Conservation (phyloP, 1,140 invertebrate genomes). For the Maniola jurtina region DNA sequence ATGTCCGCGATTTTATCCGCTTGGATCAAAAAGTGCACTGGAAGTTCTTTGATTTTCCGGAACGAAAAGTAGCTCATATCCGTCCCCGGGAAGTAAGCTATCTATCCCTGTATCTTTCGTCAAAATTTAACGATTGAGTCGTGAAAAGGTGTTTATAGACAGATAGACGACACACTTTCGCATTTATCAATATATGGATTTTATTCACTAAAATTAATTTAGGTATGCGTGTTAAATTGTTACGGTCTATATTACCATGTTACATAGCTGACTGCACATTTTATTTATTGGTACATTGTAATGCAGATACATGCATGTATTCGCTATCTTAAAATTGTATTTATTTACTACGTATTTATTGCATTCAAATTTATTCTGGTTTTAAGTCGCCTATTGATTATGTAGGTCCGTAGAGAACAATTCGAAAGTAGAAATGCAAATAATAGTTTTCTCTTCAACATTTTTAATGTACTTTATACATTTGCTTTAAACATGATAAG, state of each 20-base stretch:
- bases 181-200: neutral
- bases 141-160: no score
- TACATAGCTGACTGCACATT: constrained; percentile 20
- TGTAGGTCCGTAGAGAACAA: constrained; percentile 19
- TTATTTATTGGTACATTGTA: neutral
- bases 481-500: neutral
- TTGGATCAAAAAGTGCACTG: no score
- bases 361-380: constrained; percentile 22
- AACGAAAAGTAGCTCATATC: no score
- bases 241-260: constrained; percentile 17
- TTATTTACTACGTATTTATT: constrained; percentile 1
- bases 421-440: constrained; percentile 11
- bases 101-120: no score
- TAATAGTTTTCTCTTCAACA: constrained; percentile 6
- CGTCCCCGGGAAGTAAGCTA: no score
- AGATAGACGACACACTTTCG: no score
- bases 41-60: no score
- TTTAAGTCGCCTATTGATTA: constrained; percentile 20
- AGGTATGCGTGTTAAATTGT: constrained; percentile 11
- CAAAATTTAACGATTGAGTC: no score
- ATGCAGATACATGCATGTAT: constrained; percentile 18
- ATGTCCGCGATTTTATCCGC: no score
- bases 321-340: constrained; percentile 17
- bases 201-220: neutral
- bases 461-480: constrained; percentile 5